A percentile compares a stretch with the other conserved stretches of the same genome.
Evolutionary conservation across 92 coral and sea anemone genomes (phyloP).

Genomic region (Porites divaricata): DNA sequence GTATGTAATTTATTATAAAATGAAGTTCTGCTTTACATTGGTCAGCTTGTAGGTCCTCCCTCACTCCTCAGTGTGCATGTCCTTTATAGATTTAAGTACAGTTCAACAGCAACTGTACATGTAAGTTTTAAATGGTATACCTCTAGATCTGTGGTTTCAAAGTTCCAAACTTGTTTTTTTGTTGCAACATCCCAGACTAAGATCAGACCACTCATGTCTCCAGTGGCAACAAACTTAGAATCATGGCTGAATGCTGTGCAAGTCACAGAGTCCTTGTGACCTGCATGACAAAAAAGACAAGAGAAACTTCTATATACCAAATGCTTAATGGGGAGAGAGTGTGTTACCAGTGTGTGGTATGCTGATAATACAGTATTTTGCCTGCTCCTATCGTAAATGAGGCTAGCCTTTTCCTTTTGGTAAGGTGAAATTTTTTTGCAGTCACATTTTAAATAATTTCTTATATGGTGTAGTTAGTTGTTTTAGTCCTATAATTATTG

Average conservation of each 20-base stretch:
- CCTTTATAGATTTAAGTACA: no score
- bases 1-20: no score
- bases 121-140: constrained; percentile 32
- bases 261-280: constrained; percentile 95
- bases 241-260: constrained; percentile 91
- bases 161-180: constrained; percentile 87
- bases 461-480: no score
- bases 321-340: background rate
- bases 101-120: background rate
- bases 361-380: no score
- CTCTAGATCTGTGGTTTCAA: constrained; percentile 96
- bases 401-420: no score
- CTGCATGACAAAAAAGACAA: constrained; percentile 33
- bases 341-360: background rate
- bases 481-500: no score
- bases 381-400: no score
- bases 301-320: background rate
- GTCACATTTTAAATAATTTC: no score
- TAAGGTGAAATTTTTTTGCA: no score
- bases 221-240: constrained; percentile 91
- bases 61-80: no score
- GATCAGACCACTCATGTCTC: constrained; percentile 97
- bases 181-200: constrained; percentile 86
- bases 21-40: no score
- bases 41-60: no score